Evolutionary conservation across 2,888 invertebrate species (phyloP).

Genomic region (Apodemia zela): DNA sequence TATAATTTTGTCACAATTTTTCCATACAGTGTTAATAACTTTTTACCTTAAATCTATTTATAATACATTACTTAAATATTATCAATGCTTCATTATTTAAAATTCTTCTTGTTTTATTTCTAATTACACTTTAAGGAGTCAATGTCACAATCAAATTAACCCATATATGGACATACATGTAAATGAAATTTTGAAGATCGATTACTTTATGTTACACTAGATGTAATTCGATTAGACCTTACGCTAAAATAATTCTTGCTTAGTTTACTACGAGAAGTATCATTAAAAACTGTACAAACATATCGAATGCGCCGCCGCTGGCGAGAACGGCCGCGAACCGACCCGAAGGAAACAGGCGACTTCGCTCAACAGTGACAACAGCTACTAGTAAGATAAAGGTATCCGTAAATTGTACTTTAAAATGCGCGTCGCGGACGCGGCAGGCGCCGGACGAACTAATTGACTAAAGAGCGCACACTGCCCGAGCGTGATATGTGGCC

Average conservation of each 20-base stretch:
- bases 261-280: slow-evolving; percentile 74
- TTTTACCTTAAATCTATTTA: slow-evolving; percentile 77
- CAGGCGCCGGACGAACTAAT: slow-evolving; percentile 34
- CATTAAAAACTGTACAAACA: slow-evolving; percentile 78
- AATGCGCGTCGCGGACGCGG: slow-evolving; percentile 44
- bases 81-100: slow-evolving; percentile 75
- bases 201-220: slow-evolving; percentile 73
- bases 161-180: slow-evolving; percentile 58
- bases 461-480: slow-evolving; percentile 31
- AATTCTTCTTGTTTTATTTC: slow-evolving; percentile 74
- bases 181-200: slow-evolving; percentile 62
- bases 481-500: slow-evolving; percentile 22
- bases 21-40: slow-evolving; percentile 81
- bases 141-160: slow-evolving; percentile 52
- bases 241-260: slow-evolving; percentile 75
- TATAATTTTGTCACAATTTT: slow-evolving; percentile 82
- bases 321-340: not conserved
- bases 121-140: slow-evolving; percentile 74
- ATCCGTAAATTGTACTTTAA: slow-evolving; percentile 60
- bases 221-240: slow-evolving; percentile 80
- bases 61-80: slow-evolving; percentile 78
- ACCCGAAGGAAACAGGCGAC: slow-evolving; percentile 42
- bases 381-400: slow-evolving; percentile 47
- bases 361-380: slow-evolving; percentile 50
- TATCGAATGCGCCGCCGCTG: slow-evolving; percentile 36